Evolutionary conservation across 2,797 vertebrate genomes (phyloP), one percentile per base, ranked within the genome.

Genomic region (Rhinella marina): DNA sequence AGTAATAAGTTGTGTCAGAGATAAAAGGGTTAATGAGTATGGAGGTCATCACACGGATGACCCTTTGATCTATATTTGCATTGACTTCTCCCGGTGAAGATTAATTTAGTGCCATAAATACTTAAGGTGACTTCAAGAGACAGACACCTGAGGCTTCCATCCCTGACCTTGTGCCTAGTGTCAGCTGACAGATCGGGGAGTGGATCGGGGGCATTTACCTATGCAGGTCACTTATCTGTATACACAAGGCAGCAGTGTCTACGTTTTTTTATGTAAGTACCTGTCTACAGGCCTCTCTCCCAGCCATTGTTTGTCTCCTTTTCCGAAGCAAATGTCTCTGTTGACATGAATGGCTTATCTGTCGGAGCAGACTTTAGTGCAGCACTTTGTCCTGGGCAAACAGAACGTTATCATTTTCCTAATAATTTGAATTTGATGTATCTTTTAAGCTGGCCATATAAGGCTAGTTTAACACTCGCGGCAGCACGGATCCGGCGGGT

Each of bases 251-350:
- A 14, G 21, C n/a, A n/a, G 52, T 41, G 41, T 6, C 76, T 21
- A 70, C 17, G 32, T 81, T 41, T 85, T 79, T 81, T 77, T 84
- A 59, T 81, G 29, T 73, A 62, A 32, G 87, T 76, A 84, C 54
- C 82, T 84, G 87, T 61, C 82, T 80, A 54, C 23, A 52, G 57
- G 87, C 10, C 29, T 78, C 73, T 79, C 68, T 32, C 16, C 29
- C 17, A 52, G 70, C 56, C 57, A 88, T 75, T 88, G 77, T 88
- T 85, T 81, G 54, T n/a, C 52, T 81, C 29, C 29, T 29, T 29
- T 17, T 73, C 48, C 48, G 13, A 2, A 75, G 32, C 61, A 68
- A 80, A 80, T 66, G 56, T 16, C 48, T 54, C 9, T 66, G 52
- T 68, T 41, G 66, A 41, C 59, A 83, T 52, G 17, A 27, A 16